phyloP scores from a whole-genome alignment of 2,888 invertebrate genomes.

The Carterocephalus palaemon region DNA sequence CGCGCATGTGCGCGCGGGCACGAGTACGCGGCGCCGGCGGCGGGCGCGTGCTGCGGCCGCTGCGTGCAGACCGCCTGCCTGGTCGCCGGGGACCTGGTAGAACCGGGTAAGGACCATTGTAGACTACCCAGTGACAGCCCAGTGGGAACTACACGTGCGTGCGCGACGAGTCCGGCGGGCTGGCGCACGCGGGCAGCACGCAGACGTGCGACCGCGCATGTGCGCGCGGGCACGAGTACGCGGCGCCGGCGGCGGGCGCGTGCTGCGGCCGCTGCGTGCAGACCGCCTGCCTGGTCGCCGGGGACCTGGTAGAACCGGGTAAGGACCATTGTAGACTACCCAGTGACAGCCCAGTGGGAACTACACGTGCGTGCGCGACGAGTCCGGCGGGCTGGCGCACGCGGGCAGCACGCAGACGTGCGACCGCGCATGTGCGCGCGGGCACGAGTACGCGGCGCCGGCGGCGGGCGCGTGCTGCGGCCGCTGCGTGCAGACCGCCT shows the following conservation, averaged over 20 bases:
- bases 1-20: slow-evolving; percentile 77
- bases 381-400: too few relatives aligned
- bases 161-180: slow-evolving; percentile 54
- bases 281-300: slow-evolving; percentile 75
- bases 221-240: slow-evolving; percentile 79
- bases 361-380: too few relatives aligned
- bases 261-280: slow-evolving; percentile 84
- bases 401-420: too few relatives aligned
- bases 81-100: slow-evolving; percentile 64
- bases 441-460: too few relatives aligned
- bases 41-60: slow-evolving; percentile 80
- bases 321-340: too few relatives aligned
- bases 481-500: too few relatives aligned
- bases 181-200: slow-evolving; percentile 57
- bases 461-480: too few relatives aligned
- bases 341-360: too few relatives aligned
- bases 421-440: too few relatives aligned
- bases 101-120: slow-evolving; percentile 69
- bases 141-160: slow-evolving; percentile 76
- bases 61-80: slow-evolving; percentile 81
- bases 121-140: too few relatives aligned
- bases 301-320: slow-evolving; percentile 70
- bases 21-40: slow-evolving; percentile 63
- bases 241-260: slow-evolving; percentile 43
- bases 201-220: slow-evolving; percentile 69